Percentiles rank a stretch among this genome's conserved stretches.
These are phyloP conservation scores for Catamblyrhynchus diadema DNA, from an alignment of 2,797 vertebrate genomes.

Conservation along the genomic window DNA sequence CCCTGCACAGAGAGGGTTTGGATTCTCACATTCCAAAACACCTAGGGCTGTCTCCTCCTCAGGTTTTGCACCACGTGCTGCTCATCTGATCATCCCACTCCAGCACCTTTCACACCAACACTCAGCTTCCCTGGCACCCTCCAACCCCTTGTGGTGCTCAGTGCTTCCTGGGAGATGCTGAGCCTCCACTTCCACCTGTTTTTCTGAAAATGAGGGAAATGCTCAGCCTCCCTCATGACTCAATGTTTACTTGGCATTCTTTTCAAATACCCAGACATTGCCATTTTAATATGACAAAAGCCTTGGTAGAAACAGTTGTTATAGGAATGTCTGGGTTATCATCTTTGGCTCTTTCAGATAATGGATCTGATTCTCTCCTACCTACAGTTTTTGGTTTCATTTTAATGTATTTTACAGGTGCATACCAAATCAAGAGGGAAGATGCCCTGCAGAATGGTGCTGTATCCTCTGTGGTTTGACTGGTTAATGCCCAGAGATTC, in stretches of 20 bases:
- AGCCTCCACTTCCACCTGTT: background rate
- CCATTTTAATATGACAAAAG: background rate
- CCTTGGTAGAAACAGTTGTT: background rate
- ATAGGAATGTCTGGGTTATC: background rate
- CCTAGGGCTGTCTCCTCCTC: background rate
- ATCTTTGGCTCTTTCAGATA: background rate
- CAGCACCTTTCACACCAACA: background rate
- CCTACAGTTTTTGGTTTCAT: background rate
- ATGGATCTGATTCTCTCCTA: background rate
- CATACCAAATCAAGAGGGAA: background rate
- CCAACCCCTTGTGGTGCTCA: background rate
- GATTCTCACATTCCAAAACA: background rate
- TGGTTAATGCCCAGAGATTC: background rate
- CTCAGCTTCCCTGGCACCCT: background rate
- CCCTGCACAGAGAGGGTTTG: background rate
- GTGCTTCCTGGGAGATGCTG: background rate
- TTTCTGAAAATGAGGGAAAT: background rate
- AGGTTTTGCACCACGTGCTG: background rate
- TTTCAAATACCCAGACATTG: background rate
- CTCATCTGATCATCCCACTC: background rate
- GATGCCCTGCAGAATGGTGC: background rate
- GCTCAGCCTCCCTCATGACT: background rate
- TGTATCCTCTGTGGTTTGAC: background rate
- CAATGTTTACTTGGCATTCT: background rate
- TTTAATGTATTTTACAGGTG: background rate